Conservation (phyloP, 2,888 invertebrate genomes). For the Leucophenga montana region DNA sequence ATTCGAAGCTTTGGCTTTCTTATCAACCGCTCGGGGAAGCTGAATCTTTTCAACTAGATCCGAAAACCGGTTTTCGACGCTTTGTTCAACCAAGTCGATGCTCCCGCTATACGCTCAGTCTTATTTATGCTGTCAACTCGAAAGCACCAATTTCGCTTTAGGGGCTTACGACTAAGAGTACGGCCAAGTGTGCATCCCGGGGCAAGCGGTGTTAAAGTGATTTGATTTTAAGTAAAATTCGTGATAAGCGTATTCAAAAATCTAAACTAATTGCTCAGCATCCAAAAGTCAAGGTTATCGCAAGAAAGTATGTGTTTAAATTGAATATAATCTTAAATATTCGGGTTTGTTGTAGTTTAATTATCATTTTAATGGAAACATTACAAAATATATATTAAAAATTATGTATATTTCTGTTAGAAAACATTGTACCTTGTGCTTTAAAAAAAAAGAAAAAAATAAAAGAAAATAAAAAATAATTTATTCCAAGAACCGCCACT, state of each 20-base stretch:
- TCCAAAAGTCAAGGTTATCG: constrained; percentile 48
- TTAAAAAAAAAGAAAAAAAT: too few species aligned
- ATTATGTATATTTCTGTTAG: too few species aligned
- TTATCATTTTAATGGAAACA: too few species aligned
- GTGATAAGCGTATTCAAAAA: not conserved
- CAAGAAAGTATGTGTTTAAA: constrained; percentile 32
- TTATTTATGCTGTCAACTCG: not conserved
- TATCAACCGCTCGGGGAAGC: not conserved
- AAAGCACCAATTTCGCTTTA: not conserved
- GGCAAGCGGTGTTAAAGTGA: too few species aligned
- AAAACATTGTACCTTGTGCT: too few species aligned
- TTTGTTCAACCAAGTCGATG: too few species aligned
- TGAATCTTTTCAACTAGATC: not conserved
- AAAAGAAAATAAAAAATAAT: too few species aligned
- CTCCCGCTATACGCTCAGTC: not conserved
- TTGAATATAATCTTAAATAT: not conserved
- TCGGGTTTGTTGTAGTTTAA: not conserved
- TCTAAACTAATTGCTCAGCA: not conserved
- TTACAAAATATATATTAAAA: too few species aligned
- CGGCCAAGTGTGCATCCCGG: too few species aligned
- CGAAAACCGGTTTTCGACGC: not conserved
- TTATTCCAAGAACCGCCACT: too few species aligned
- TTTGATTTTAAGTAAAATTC: too few species aligned
- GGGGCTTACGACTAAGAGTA: too few species aligned
- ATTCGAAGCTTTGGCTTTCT: not conserved